Evolutionary conservation across 1,140 invertebrate species (phyloP).

Genomic region (Bombus waltoni): DNA sequence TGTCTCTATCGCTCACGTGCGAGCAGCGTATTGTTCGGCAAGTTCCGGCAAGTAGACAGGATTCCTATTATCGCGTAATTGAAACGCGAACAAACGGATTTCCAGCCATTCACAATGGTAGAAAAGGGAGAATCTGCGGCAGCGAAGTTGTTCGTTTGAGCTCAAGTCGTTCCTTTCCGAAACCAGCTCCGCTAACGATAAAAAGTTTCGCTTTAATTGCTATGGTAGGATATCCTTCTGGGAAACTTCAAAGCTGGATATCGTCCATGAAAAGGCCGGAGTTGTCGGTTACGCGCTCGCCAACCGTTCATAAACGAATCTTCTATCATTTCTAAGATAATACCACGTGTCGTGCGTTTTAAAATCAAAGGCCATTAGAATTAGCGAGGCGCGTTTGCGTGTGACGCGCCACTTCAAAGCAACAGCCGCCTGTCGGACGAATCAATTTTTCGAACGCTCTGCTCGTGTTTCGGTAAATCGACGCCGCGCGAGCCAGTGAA

Average conservation of each 20-base stretch:
- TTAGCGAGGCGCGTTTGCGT: not conserved
- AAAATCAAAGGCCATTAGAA: conserved; percentile 12
- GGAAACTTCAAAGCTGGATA: conserved; percentile 61
- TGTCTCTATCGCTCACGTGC: conserved; percentile 30
- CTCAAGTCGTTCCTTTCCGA: not conserved
- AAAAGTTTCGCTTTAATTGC: conserved; percentile 66
- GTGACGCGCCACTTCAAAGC: not conserved
- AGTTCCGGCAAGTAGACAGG: conserved; percentile 46
- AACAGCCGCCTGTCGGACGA: not conserved
- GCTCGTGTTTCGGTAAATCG: conserved; percentile 3
- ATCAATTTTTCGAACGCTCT: conserved; percentile 14
- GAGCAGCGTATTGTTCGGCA: conserved; percentile 44
- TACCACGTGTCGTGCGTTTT: not conserved
- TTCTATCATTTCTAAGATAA: conserved; percentile 26
- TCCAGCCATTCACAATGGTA: conserved; percentile 54
- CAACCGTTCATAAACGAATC: conserved; percentile 32
- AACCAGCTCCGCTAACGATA: conserved; percentile 47
- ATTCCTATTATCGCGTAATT: conserved; percentile 63
- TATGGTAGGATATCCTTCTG: conserved; percentile 44
- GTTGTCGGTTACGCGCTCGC: not conserved
- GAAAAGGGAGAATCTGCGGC: conserved; percentile 51
- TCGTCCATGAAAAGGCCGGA: conserved; percentile 34
- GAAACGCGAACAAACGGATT: conserved; percentile 66
- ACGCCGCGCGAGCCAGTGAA: not conserved
- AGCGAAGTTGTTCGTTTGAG: conserved; percentile 52